These are phyloP conservation scores for Meteorus cinctellus DNA, from an alignment of 2,888 invertebrate species.

Conservation along the genomic window DNA sequence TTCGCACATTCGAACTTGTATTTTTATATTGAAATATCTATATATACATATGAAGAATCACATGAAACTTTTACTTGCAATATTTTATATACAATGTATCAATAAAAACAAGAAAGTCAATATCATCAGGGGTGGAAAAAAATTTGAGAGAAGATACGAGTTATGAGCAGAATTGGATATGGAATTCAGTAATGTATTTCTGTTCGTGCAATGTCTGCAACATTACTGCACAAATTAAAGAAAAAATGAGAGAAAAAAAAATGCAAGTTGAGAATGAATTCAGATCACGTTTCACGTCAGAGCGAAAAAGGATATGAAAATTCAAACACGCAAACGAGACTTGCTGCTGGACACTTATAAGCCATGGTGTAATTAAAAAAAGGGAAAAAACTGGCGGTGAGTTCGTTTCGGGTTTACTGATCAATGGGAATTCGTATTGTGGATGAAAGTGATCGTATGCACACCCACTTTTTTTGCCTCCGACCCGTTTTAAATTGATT, in stretches of 20 bases:
- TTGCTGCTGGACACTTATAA: conserved; percentile 27
- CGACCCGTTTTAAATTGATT: conserved; percentile 39
- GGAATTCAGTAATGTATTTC: conserved; percentile 3
- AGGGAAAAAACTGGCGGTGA: conserved; percentile 6
- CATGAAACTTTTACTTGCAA: no score
- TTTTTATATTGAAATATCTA: no score
- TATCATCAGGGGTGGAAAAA: background rate
- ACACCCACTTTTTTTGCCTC: conserved; percentile 32
- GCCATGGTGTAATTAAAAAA: conserved; percentile 54
- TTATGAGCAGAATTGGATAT: background rate
- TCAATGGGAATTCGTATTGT: background rate
- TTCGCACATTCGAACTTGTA: no score
- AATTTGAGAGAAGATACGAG: background rate
- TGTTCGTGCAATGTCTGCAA: background rate
- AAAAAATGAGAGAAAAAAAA: background rate
- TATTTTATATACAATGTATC: no score
- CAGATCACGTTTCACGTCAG: conserved; percentile 44
- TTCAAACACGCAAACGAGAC: conserved; percentile 4
- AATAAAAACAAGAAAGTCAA: no score
- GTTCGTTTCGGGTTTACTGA: background rate
- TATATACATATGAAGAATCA: no score
- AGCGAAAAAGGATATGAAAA: background rate
- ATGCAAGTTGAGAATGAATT: conserved; percentile 35
- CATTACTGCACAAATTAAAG: background rate
- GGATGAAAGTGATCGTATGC: background rate